These are phyloP conservation scores for Drosophila paucipuncta DNA, from an alignment of 2,888 invertebrate species.

Conservation along the genomic window DNA sequence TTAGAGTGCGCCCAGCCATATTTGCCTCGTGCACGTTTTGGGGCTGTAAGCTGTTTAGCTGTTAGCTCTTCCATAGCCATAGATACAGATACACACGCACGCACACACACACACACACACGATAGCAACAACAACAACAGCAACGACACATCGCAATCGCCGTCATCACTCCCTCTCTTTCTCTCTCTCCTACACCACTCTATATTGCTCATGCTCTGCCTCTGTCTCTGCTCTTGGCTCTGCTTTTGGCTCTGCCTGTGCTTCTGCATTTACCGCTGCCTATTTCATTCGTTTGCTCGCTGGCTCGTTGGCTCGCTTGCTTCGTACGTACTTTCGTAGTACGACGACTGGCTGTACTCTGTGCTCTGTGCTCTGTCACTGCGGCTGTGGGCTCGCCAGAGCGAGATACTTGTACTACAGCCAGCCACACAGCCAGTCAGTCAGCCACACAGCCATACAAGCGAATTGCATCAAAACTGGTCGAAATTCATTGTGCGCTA, in stretches of 20 bases:
- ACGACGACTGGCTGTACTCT: conserved; percentile 61
- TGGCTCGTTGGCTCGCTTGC: conserved; percentile 48
- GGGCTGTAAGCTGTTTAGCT: conserved; percentile 43
- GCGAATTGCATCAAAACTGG: conserved; percentile 51
- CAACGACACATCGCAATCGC: conserved; percentile 56
- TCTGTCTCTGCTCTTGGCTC: conserved; percentile 7
- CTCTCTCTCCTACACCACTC: not conserved
- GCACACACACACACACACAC: not conserved
- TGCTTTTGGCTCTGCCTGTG: conserved; percentile 7
- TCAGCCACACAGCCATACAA: conserved; percentile 37
- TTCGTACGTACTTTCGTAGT: conserved; percentile 53
- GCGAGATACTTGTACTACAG: conserved; percentile 53
- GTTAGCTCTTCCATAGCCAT: conserved; percentile 61
- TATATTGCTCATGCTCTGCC: conserved; percentile 6
- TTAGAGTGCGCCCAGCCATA: conserved; percentile 18
- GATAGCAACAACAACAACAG: conserved; percentile 8
- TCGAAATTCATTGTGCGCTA: conserved; percentile 51
- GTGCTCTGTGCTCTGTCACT: conserved; percentile 23
- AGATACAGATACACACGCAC: conserved; percentile 59
- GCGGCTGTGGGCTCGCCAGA: conserved; percentile 56
- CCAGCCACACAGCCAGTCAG: conserved; percentile 23
- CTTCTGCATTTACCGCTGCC: conserved; percentile 43
- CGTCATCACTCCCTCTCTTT: conserved; percentile 19
- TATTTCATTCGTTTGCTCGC: conserved; percentile 60
- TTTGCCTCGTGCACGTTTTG: conserved; percentile 44